Evolutionary conservation across 2,797 vertebrate species (phyloP).

Genomic region (Leucoraja ocellata): DNA sequence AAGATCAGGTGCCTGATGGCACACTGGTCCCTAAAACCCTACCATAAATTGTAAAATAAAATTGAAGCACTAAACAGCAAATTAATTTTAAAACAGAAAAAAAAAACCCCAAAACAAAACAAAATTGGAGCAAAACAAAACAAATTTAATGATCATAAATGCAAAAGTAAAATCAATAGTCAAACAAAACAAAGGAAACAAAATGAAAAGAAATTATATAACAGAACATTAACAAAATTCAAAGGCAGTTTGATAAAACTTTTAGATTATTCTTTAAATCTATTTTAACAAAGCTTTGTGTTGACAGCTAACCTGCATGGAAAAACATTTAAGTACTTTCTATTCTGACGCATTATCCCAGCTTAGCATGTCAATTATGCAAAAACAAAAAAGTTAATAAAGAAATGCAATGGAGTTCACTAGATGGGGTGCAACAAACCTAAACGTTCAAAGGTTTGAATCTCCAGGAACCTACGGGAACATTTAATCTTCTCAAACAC

Average conservation of each 20-base stretch:
- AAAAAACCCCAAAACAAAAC: conserved; percentile 43
- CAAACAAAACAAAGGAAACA: conserved; percentile 68
- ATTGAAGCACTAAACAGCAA: conserved; percentile 36
- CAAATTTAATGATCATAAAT: conserved; percentile 98
- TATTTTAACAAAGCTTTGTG: conserved; percentile 63
- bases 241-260: conserved; percentile 80
- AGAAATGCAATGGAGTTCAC: conserved; percentile 56
- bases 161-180: conserved; percentile 79
- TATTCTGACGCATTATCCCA: conserved; percentile 54
- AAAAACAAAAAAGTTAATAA: conserved; percentile 60
- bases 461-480: background rate
- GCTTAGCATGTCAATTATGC: conserved; percentile 61
- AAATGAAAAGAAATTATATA: conserved; percentile 74
- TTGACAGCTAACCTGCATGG: conserved; percentile 65
- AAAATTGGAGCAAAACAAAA: conserved; percentile 92
- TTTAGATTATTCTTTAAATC: conserved; percentile 69
- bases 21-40: conserved; percentile 35
- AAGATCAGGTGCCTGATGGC: conserved; percentile 32
- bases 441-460: conserved; percentile 67
- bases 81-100: conserved; percentile 49
- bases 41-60: conserved; percentile 34
- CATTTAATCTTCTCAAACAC: background rate
- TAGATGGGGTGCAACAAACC: conserved; percentile 64
- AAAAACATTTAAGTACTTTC: conserved; percentile 58
- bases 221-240: conserved; percentile 69